Base-by-base conservation (phyloP, 1,140 invertebrate species). In the Drosophila sp. region DNA sequence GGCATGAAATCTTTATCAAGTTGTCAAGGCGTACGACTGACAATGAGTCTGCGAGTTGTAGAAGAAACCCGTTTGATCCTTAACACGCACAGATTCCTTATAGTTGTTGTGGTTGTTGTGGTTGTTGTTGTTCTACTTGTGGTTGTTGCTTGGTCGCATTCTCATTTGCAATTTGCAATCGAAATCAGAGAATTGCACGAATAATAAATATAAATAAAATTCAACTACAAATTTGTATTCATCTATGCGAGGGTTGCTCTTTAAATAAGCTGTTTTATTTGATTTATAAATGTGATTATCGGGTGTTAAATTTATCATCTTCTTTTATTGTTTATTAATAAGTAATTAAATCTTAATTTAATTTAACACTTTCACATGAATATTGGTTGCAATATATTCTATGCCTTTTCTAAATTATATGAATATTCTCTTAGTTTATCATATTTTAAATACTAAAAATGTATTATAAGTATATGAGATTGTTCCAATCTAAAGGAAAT, bases 1-100 rank as follows among this genome's bases (percentile, higher is more conserved):
- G 82, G 78, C 82, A 82, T 89, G 83, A 87, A 87, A 87, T 87
- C 82, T 87, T 87, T 87, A 87, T 87, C 82, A 87, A 87, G 82
- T 87, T 87, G 82, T 87, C 82, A 87, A 65, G 82, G 54, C 64
- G 62, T 64, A 56, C 75, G 41, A 67, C 78, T 74, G 65, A 73
- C 71, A 73, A 73, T 72, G 61, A 69, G 36, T 41, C 71, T 48
- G 64, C 43, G 75, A 70, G 51, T 16, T 57, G 51, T 34, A 25
- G 32, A 62, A 38, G 48, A 79, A 87, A 87, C 82, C 72, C 72
- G 83, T 87, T 87, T 82, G 83, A 89, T 89, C 82, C 83, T 87
- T 89, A 81, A 71, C 82, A 89, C 82, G 82, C 82, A 87, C 25
- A 45, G 14, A 56, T n/a, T n/a, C 11, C 27, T 18, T n/a, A 0